These are phyloP conservation scores for Quadriops clusia DNA, from an alignment of 2,888 invertebrate species.

Conservation along the genomic window DNA sequence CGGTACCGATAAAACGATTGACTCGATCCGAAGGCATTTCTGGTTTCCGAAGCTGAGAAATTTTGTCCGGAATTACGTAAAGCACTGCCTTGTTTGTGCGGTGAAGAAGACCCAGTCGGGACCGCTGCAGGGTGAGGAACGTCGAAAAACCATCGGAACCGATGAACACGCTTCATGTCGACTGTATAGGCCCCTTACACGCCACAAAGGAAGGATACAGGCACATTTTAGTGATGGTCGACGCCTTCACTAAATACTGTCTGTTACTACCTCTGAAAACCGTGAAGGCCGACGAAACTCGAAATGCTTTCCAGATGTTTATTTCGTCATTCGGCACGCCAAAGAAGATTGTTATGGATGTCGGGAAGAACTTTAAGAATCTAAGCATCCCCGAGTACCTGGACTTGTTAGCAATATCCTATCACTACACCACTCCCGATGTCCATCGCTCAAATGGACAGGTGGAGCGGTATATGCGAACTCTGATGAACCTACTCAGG, in stretches of 20 bases:
- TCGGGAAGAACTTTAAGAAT: conserved; percentile 8
- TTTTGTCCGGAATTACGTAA: conserved; percentile 20
- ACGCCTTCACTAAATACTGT: conserved; percentile 15
- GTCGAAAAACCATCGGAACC: conserved; percentile 10
- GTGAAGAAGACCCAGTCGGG: conserved; percentile 20
- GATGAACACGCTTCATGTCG: conserved; percentile 13
- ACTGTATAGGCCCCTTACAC: conserved; percentile 13
- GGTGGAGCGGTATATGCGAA: conserved; percentile 10
- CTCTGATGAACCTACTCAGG: conserved; percentile 10
- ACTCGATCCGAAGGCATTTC: conserved; percentile 18
- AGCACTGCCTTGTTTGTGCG: conserved; percentile 20
- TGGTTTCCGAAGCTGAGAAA: conserved; percentile 20
- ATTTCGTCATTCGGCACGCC: conserved; percentile 9
- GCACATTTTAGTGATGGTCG: conserved; percentile 13
- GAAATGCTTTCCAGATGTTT: conserved; percentile 2
- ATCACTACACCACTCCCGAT: conserved; percentile 9
- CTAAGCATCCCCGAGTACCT: conserved; percentile 4
- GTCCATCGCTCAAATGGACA: conserved; percentile 9
- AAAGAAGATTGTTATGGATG: conserved; percentile 4
- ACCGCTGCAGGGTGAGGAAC: conserved; percentile 13
- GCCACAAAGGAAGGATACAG: conserved; percentile 10
- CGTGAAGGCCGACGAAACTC: conserved; percentile 13
- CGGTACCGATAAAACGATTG: conserved; percentile 17
- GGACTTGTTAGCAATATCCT: neutral
- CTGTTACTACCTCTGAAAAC: conserved; percentile 13